Percentiles rank a stretch among this genome's conserved stretches.
These are phyloP conservation scores for Zele albiditarsus DNA, from an alignment of 2,888 invertebrate genomes.

Conservation along the genomic window DNA sequence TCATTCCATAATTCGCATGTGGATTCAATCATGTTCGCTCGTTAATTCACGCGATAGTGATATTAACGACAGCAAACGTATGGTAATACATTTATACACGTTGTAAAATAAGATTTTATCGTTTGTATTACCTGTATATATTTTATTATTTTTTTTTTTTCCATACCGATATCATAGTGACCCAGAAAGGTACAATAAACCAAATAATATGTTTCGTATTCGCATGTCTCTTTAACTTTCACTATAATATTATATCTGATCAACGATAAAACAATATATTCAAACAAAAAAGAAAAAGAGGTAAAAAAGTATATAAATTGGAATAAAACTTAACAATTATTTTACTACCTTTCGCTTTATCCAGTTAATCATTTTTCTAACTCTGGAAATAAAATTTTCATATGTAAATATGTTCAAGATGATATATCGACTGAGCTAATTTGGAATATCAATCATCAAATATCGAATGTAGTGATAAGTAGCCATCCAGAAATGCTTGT, in stretches of 20 bases:
- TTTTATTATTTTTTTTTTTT: neutral
- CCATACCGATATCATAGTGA: constrained; percentile 37
- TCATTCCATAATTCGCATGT: neutral
- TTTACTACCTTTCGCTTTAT: neutral
- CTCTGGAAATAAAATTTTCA: too few relatives aligned
- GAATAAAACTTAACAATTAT: neutral
- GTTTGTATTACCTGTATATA: constrained; percentile 12
- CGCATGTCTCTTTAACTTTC: constrained; percentile 7
- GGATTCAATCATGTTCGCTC: constrained; percentile 32
- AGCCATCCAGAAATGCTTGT: neutral
- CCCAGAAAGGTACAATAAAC: constrained; percentile 19
- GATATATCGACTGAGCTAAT: constrained; percentile 6
- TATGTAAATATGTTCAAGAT: neutral
- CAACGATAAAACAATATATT: neutral
- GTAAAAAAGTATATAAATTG: neutral
- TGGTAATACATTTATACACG: constrained; percentile 10
- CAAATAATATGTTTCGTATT: constrained; percentile 14
- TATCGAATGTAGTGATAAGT: neutral
- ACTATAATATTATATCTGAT: constrained; percentile 1
- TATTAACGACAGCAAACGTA: constrained; percentile 41
- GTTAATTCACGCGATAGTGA: constrained; percentile 49
- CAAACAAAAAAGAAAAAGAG: neutral
- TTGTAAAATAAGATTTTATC: constrained; percentile 43
- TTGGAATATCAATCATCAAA: neutral
- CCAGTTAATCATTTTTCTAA: too few relatives aligned